Evolutionary conservation across 2,797 vertebrate species (phyloP), one percentile per base, ranked within the genome.

Genomic region (Ambastaia sidthimunki): DNA sequence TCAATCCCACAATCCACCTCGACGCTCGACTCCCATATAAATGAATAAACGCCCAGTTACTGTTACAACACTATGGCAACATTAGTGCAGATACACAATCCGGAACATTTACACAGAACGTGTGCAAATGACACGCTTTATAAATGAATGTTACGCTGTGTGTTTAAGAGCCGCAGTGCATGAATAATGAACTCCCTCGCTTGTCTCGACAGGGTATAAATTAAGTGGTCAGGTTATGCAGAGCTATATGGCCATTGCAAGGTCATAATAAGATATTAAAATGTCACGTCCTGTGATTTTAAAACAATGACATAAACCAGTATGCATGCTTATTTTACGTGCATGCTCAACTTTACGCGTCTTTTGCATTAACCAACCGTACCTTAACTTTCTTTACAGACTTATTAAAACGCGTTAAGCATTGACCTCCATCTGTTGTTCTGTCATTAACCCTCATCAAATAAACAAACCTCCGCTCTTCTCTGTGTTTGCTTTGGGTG

Each of bases 401-500:
- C n/a, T n/a, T n/a, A n/a, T n/a, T n/a, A n/a, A n/a, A n/a, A n/a
- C n/a, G n/a, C 16, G 13, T 34, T 47, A 18, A 79, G 34, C 23
- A 2, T 23, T 72, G 74, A 62, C 15, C 47, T 82, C 44, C 67
- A 21, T 60, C 66, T 21, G 0, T 23, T 66, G 18, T 16, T 31
- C 19, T 76, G 75, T 65, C 72, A 55, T 71, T 50, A 59, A 44
- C 50, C 66, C 55, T 84, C 47, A 34, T 41, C 59, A 79, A 76
- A 65, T 74, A 74, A 78, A 76, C 55, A 86, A 90, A 90, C 89
- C 59, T 21, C 28, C 47, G n/a, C n/a, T n/a, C n/a, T n/a, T n/a
- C n/a, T n/a, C n/a, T n/a, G n/a, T 92, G 89, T 90, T 76, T 88
- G 52, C 72, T 68, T 83, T 84, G 80, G 62, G 15, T 72, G 59